Base-by-base conservation (phyloP, 2,113 vertebrate genomes). In the Notothenia coriiceps region DNA sequence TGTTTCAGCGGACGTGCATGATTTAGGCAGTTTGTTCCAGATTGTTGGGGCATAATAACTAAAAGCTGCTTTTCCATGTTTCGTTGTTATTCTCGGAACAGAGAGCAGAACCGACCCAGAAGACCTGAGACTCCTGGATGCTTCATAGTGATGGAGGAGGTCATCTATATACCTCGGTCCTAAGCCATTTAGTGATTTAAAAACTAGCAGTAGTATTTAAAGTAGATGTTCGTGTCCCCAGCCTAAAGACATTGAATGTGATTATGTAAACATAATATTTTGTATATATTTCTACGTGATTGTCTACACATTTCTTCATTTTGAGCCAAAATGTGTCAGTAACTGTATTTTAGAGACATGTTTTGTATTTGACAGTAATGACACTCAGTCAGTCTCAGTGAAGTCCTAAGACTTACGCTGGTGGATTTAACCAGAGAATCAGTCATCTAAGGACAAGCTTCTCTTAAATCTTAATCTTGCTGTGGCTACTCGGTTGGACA, bases 381-480 rank as follows among this genome's bases (percentile, higher is more conserved):
- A 33, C 18, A 13, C 12, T 62, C 12, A 70, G 13, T 22, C 63
- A 55, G 46, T 80, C 25, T 55, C 22, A 46, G 63, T 20, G 35
- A 81, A n/a, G 14, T 73, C 33, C 40, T 29, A 15, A 22, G 47
- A 22, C 11, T 6, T 1, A 50, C 50, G 50, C 13, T 54, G 40
- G 49, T 18, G 5, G n/a, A 55, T 50, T 64, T 62, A 12, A 52
- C 18, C 59, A 70, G 49, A 82, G 52, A 22, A 52, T 71, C 60
- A 70, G 35, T 75, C 40, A 35, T 74, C 44, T 40, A 3, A n/a
- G 10, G 9, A n/a, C 29, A 12, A 29, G 13, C 17, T 20, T 49
- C 60, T 50, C 6, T 20, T 10, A 40, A 40, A 5, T 61, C 18
- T 54, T 54, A 15, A 54, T 63, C 49, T 62, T 43, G 29, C n/a